A percentile compares a stretch with the other conserved stretches of the same genome.
These are phyloP conservation scores for Nephotettix cincticeps DNA, from an alignment of 1,140 invertebrate species.

Conservation along the genomic window DNA sequence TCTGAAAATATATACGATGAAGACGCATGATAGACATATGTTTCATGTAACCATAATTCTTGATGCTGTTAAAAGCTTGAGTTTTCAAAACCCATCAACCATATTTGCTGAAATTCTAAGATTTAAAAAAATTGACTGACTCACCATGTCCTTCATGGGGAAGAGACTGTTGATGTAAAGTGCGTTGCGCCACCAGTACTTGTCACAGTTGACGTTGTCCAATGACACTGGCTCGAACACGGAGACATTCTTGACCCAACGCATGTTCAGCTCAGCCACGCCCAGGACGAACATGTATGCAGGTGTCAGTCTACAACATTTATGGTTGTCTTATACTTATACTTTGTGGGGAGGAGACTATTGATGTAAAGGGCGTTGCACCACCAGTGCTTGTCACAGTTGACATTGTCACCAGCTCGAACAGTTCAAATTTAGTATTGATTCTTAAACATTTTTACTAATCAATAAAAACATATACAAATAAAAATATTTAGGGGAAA, in stretches of 20 bases:
- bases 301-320: conserved; percentile 77
- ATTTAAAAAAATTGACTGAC: no score
- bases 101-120: no score
- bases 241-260: conserved; percentile 61
- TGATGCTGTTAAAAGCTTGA: no score
- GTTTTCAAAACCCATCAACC: no score
- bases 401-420: conserved; percentile 73
- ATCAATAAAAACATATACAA: no score
- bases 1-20: no score
- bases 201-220: conserved; percentile 71
- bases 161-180: conserved; percentile 80
- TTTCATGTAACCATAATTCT: no score
- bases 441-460: no score
- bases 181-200: conserved; percentile 81
- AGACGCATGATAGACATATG: no score
- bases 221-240: conserved; percentile 73
- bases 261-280: conserved; percentile 67
- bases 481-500: no score
- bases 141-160: conserved; percentile 70
- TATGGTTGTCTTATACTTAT: no score
- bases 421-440: no score
- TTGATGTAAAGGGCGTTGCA: conserved; percentile 79
- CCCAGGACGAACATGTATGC: conserved; percentile 78
- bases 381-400: conserved; percentile 79
- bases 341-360: conserved; percentile 71